Evolutionary conservation across 2,113 vertebrate genomes (phyloP).

Genomic region (Daboia siamensis): DNA sequence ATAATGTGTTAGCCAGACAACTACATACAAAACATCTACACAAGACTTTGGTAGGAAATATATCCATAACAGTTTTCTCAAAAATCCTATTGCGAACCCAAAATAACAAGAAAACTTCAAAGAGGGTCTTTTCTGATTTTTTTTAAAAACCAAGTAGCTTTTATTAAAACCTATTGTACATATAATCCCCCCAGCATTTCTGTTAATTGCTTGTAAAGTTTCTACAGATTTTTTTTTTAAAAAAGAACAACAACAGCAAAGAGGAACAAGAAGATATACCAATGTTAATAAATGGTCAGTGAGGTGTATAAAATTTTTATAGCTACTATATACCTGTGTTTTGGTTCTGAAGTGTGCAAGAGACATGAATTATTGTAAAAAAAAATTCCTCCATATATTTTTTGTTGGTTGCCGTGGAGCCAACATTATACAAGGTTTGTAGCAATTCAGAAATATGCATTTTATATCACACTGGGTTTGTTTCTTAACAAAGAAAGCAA

Average conservation of each 20-base stretch:
- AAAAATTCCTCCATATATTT: conserved; percentile 57
- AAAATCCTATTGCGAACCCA: conserved; percentile 69
- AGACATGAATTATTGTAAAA: conserved; percentile 60
- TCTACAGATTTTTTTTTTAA: conserved; percentile 56
- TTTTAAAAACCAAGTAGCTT: conserved; percentile 57
- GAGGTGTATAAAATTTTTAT: conserved; percentile 78
- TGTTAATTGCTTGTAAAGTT: conserved; percentile 53
- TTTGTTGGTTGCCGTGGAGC: conserved; percentile 60
- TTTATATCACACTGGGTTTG: conserved; percentile 48
- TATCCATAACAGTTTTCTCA: conserved; percentile 74
- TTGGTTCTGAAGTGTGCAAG: conserved; percentile 65
- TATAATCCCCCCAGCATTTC: conserved; percentile 50
- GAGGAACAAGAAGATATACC: conserved; percentile 39
- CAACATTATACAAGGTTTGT: conserved; percentile 76
- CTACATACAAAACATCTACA: conserved; percentile 87
- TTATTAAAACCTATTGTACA: conserved; percentile 58
- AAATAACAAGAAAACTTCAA: conserved; percentile 49
- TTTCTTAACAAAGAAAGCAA: conserved; percentile 42
- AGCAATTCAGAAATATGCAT: conserved; percentile 71
- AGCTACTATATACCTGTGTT: conserved; percentile 74
- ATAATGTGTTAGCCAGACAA: conserved; percentile 76
- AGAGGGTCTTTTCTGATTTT: conserved; percentile 18
- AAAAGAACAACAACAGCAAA: conserved; percentile 57
- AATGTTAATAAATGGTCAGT: conserved; percentile 59
- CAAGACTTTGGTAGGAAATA: conserved; percentile 89